Evolutionary conservation across 2,888 invertebrate genomes (phyloP).

Genomic region (Coelinius sp.): DNA sequence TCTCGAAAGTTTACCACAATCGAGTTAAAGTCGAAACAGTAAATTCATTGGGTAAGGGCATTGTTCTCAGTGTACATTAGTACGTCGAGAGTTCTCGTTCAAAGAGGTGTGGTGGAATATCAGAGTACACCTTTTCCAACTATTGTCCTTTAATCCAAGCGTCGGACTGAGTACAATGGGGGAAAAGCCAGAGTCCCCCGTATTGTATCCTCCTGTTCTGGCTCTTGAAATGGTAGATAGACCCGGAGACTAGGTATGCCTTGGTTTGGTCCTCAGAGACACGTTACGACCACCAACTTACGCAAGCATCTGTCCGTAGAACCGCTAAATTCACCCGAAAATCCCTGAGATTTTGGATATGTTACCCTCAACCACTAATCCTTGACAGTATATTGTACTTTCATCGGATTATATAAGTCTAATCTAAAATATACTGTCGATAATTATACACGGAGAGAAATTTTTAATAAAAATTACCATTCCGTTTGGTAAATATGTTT

Average conservation of each 20-base stretch:
- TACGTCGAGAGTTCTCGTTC: slow-evolving; percentile 23
- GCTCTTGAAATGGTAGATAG: slow-evolving; percentile 39
- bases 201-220: slow-evolving; percentile 60
- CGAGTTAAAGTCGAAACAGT: slow-evolving; percentile 22
- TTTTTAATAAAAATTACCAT: no score
- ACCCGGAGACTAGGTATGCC: slow-evolving; percentile 24
- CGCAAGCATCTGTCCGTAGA: slow-evolving; percentile 64
- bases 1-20: background rate
- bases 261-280: slow-evolving; percentile 43
- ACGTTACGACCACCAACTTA: slow-evolving; percentile 48
- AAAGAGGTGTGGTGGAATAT: slow-evolving; percentile 61
- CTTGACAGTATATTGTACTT: background rate
- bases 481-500: no score
- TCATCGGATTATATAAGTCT: background rate
- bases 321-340: slow-evolving; percentile 58
- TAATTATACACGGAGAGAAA: no score
- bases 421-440: no score
- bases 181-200: slow-evolving; percentile 57
- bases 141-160: slow-evolving; percentile 51
- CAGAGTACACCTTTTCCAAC: slow-evolving; percentile 64
- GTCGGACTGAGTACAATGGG: slow-evolving; percentile 54
- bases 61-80: slow-evolving; percentile 20
- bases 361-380: slow-evolving; percentile 21
- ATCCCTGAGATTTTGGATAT: slow-evolving; percentile 44
- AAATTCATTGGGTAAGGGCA: slow-evolving; percentile 34